Evolutionary conservation across 2,888 invertebrate species (phyloP), one percentile per base, ranked within the genome.

Genomic region (Bellardia pandia): DNA sequence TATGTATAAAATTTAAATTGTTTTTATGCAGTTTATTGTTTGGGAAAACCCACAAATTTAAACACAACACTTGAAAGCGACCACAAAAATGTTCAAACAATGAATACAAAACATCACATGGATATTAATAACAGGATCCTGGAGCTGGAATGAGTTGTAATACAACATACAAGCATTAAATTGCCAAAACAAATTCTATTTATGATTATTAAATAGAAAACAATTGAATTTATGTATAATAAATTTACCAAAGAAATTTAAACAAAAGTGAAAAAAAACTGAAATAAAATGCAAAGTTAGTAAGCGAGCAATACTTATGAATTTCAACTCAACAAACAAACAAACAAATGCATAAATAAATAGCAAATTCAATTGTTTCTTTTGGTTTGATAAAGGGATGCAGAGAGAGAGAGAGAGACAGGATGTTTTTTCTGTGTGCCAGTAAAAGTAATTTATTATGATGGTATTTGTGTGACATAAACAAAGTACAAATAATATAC

Each of bases 381-480:
- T 40, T 33, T 16, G 0, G 4, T 9, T 23, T 30, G 58, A 3
- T 30, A 30, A 30, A 30, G 13, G 11, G 23, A 56, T 13, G 51
- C 1, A 6, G n/a, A 51, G 23, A 77, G 40, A 2, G 4, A 45
- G 45, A 33, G 16, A 33, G 13, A 37, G 6, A 51, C 23, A 81
- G 81, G 60, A 82, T 51, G 53, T 75, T 51, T 81, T 74, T 48
- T 69, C 13, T 42, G 3, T 68, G 37, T 71, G 11, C 69, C 40
- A 62, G 33, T 71, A 45, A 45, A 82, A 58, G 23, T 76, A 83
- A 86, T 83, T 79, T 86, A 83, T 86, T 79, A 53, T 76, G 66
- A 83, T 86, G 76, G 58, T 64, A 80, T 83, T 72, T 75, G 62
- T 79, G 16, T 68, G 42, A 53, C 62, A 72, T 66, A 66, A 51